Base-by-base conservation (phyloP, 1,140 invertebrate species). In the Heterodera carotae region DNA sequence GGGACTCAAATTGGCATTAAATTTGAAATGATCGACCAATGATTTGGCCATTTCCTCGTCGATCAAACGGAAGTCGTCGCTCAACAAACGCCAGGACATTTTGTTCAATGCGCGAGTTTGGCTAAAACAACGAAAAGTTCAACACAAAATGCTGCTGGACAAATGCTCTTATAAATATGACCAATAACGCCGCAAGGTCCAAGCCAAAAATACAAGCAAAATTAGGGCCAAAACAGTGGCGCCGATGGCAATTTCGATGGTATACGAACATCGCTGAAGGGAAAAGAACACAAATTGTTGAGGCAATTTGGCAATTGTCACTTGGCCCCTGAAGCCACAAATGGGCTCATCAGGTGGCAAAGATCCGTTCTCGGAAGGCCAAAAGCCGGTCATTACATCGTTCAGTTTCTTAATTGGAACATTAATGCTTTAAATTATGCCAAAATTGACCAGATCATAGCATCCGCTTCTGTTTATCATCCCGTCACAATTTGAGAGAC, bases 81-180 rank as follows among this genome's bases (percentile, higher is more conserved):
- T 75, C 68, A 84, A 84, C 39, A 87, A 67, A 36, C 86, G 70
- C 86, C 86, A 87, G 0, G 86, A 81, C 86, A 88, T 88, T 72
- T 81, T 88, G 25, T 83, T 79, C 60, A 87, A 71, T 12, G 85
- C 82, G 29, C 77, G 70, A 18, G 67, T 83, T 76, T 86, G 84
- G 59, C 85, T 86, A 53, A 62, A 86, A n/a, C n/a, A n/a, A n/a
- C n/a, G n/a, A 76, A 62, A 53, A 43, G 6, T 27, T 71, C 12
- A 22, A 34, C 8, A 78, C 43, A 59, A 75, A n/a, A 79, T 25
- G 59, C 7, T 4, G 22, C 48, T 5, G 22, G 39, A 2, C 56
- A 12, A 60, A 29, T 33, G 22, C 18, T 27, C 22, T n/a, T n/a
- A n/a, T n/a, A 76, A 62, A 77, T 18, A 12, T 76, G 70, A 86